Percentiles rank a stretch among this genome's conserved stretches.
These are phyloP conservation scores for Eira barbara DNA, from an alignment of 2,113 vertebrate species.

Conservation along the genomic window DNA sequence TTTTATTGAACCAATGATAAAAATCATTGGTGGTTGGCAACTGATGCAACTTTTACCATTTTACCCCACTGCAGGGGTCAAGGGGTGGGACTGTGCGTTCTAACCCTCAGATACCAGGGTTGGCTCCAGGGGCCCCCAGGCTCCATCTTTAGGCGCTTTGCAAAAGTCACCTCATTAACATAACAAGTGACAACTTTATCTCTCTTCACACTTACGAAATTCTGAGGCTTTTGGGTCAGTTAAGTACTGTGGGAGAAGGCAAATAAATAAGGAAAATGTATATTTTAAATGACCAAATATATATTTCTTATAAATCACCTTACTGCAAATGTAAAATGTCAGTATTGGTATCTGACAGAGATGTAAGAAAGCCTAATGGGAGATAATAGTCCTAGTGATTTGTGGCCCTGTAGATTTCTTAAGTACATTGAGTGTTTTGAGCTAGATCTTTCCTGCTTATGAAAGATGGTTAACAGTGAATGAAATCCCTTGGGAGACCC, in stretches of 20 bases:
- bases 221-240: background rate
- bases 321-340: background rate
- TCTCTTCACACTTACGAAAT: background rate
- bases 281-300: background rate
- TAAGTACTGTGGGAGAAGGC: background rate
- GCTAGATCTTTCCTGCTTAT: background rate
- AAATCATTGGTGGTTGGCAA: background rate
- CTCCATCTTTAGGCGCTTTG: background rate
- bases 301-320: background rate
- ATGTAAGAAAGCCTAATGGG: background rate
- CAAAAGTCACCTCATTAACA: background rate
- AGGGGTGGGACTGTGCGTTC: background rate
- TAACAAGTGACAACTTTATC: background rate
- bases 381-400: background rate
- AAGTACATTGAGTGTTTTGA: background rate
- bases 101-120: background rate
- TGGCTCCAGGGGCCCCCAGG: background rate
- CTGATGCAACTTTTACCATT: background rate
- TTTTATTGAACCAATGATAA: background rate
- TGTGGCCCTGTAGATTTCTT: background rate
- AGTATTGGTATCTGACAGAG: background rate
- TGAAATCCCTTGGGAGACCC: background rate
- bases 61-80: background rate
- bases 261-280: background rate
- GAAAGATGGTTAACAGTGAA: background rate